phyloP scores from a whole-genome alignment of 2,113 vertebrate species.

The Camelus dromedarius region DNA sequence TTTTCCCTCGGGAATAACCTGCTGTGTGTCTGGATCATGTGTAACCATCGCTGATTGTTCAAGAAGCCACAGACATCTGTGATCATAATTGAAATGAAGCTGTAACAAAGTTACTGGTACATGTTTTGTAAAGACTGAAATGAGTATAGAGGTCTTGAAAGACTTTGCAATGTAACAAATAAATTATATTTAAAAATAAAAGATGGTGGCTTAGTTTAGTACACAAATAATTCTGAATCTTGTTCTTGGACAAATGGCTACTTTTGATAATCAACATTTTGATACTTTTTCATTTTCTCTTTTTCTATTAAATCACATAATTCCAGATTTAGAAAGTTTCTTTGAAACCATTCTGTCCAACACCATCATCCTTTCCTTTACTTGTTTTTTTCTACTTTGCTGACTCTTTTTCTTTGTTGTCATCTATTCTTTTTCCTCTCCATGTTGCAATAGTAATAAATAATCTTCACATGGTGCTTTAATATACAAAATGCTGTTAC shows the following conservation, averaged over 20 bases:
- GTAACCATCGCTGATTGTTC: background rate
- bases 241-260: background rate
- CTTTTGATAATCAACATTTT: background rate
- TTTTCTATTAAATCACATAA: background rate
- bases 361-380: background rate
- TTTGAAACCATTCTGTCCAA: background rate
- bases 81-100: background rate
- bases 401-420: background rate
- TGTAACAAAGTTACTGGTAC: background rate
- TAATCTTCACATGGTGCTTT: background rate
- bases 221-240: background rate
- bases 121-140: background rate
- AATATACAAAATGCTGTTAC: background rate
- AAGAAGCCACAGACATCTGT: background rate
- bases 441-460: background rate
- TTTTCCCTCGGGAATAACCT: background rate
- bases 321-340: background rate
- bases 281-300: background rate
- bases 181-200: background rate
- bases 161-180: background rate
- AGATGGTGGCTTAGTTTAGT: background rate
- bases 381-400: background rate
- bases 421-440: background rate
- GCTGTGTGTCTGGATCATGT: background rate
- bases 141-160: background rate